Evolutionary conservation across 1,140 invertebrate genomes (phyloP).

Genomic region (Drosophila funebris): DNA sequence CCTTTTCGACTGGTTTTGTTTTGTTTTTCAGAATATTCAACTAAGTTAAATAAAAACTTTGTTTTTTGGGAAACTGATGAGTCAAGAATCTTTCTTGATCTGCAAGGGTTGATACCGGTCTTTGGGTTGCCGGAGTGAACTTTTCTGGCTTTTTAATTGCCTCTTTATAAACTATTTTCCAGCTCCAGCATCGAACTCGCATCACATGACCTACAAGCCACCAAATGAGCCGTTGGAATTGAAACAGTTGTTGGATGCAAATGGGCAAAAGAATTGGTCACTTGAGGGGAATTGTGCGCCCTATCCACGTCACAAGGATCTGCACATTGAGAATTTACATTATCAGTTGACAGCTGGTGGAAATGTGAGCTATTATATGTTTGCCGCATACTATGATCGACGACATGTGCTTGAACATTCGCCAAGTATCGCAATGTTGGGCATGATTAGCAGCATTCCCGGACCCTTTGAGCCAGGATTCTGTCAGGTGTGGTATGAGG

Average conservation of each 20-base stretch:
- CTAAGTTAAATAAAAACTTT: too few species aligned
- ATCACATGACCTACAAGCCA: background rate
- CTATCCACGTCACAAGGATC: constrained; percentile 38
- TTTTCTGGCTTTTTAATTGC: too few species aligned
- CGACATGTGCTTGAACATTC: constrained; percentile 88
- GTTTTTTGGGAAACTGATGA: too few species aligned
- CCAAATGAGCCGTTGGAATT: background rate
- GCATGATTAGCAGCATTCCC: constrained; percentile 92
- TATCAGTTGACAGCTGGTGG: constrained; percentile 16
- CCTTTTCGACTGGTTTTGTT: too few species aligned
- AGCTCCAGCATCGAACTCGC: background rate
- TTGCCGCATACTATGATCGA: constrained; percentile 91
- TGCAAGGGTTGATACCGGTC: too few species aligned
- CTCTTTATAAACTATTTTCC: background rate
- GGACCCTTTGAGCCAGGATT: constrained; percentile 84
- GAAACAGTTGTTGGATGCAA: constrained; percentile 18
- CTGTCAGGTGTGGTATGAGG: constrained; percentile 95
- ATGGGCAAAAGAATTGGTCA: constrained; percentile 22
- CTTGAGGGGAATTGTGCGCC: constrained; percentile 24
- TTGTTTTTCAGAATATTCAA: too few species aligned
- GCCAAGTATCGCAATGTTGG: constrained; percentile 91
- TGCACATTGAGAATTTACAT: constrained; percentile 7
- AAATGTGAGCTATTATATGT: constrained; percentile 46
- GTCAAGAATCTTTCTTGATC: too few species aligned
- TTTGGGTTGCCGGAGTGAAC: too few species aligned